Percentiles rank a stretch among this genome's conserved stretches.
Conservation (phyloP, 2,888 invertebrate genomes). For the Eupithecia pulchellata region DNA sequence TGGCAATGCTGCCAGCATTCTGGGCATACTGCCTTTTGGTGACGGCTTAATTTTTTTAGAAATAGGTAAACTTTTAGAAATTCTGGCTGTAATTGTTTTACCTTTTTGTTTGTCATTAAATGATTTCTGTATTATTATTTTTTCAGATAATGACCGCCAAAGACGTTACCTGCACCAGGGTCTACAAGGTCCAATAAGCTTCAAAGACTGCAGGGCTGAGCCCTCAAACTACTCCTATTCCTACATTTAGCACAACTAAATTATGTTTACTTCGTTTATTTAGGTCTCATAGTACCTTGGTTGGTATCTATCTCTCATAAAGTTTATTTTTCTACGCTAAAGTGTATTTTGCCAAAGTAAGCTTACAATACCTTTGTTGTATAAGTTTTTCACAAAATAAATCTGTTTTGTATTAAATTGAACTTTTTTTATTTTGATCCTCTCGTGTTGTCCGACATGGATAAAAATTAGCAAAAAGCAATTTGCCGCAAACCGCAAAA, state of each 20-base stretch:
- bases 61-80: too few relatives aligned
- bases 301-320: conserved; percentile 43
- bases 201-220: conserved; percentile 72
- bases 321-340: conserved; percentile 69
- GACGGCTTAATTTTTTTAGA: too few relatives aligned
- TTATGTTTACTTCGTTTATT: conserved; percentile 73
- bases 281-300: conserved; percentile 58
- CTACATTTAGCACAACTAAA: conserved; percentile 70
- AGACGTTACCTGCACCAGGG: conserved; percentile 89
- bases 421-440: conserved; percentile 29
- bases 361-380: conserved; percentile 63
- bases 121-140: conserved; percentile 33
- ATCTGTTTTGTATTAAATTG: conserved; percentile 47
- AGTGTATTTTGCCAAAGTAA: conserved; percentile 65
- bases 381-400: conserved; percentile 76
- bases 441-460: too few relatives aligned
- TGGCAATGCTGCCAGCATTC: too few relatives aligned
- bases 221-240: conserved; percentile 53
- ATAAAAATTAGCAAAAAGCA: too few relatives aligned
- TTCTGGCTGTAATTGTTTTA: too few relatives aligned
- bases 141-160: conserved; percentile 90
- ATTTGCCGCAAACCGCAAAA: too few relatives aligned
- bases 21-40: too few relatives aligned
- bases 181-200: conserved; percentile 88
- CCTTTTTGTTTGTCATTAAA: neutral